phyloP scores from a whole-genome alignment of 2,113 vertebrate genomes.

The Pithys albifrons region DNA sequence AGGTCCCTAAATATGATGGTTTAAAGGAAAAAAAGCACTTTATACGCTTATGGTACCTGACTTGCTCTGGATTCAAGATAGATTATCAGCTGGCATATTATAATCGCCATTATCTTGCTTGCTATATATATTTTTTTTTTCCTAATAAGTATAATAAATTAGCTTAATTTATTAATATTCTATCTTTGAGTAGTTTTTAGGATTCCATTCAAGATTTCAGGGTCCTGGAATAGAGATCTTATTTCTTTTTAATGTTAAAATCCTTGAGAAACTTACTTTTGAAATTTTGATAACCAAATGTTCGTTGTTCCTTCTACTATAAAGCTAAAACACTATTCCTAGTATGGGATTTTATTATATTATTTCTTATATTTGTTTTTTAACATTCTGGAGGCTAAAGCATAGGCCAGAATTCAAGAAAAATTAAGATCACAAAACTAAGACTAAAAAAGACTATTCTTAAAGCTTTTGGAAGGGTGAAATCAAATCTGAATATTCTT shows the following conservation, averaged over 20 bases:
- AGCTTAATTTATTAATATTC: not conserved
- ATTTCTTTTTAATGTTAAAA: not conserved
- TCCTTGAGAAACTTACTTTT: not conserved
- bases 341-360: not conserved
- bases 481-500: not conserved
- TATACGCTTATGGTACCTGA: not conserved
- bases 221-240: not conserved
- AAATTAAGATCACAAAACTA: not conserved
- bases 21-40: not conserved
- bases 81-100: not conserved
- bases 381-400: not conserved
- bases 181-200: not conserved
- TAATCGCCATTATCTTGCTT: not conserved
- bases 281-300: not conserved
- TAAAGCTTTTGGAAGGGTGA: not conserved
- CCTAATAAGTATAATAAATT: not conserved
- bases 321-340: not conserved
- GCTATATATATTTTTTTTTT: not conserved
- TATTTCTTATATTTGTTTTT: not conserved
- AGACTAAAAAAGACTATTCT: not conserved
- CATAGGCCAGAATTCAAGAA: not conserved
- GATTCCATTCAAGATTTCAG: not conserved
- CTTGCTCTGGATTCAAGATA: not conserved
- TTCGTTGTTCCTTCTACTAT: not conserved
- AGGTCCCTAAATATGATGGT: not conserved